phyloP scores from a whole-genome alignment of 2,797 vertebrate species.

The Pangasius djambal region DNA sequence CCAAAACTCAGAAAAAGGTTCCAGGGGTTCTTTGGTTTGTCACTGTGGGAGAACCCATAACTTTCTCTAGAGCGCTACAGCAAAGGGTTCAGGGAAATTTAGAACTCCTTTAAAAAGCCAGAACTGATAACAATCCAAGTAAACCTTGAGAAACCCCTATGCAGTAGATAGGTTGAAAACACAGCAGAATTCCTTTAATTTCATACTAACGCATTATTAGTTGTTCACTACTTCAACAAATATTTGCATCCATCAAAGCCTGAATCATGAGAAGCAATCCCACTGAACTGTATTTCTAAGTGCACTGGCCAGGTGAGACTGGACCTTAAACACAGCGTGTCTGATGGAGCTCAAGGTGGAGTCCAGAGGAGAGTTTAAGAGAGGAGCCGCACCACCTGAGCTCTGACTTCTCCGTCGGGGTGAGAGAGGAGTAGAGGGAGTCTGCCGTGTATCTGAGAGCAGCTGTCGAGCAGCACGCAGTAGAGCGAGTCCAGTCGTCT shows the following conservation, averaged over 20 bases:
- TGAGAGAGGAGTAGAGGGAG: conserved; percentile 82
- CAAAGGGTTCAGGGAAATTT: background rate
- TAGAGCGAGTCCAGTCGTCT: conserved; percentile 82
- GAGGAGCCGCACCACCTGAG: conserved; percentile 84
- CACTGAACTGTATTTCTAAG: background rate
- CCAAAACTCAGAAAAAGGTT: background rate
- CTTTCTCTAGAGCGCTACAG: background rate
- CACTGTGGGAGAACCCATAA: background rate
- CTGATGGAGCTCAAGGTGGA: conserved; percentile 51
- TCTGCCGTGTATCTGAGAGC: conserved; percentile 80
- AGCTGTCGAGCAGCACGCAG: conserved; percentile 79
- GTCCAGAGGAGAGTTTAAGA: conserved; percentile 62
- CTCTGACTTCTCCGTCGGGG: conserved; percentile 82
- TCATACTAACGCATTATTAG: background rate
- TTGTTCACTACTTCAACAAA: background rate
- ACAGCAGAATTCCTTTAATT: background rate
- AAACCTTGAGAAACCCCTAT: background rate
- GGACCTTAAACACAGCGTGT: conserved; percentile 50
- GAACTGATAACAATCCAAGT: background rate
- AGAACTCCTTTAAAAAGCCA: background rate
- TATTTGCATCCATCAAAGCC: background rate
- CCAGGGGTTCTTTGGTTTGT: conserved; percentile 5
- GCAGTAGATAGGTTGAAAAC: background rate
- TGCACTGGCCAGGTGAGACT: background rate
- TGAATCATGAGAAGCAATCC: background rate